phyloP scores from a whole-genome alignment of 2,888 invertebrate genomes.

The Hydroisotoma schaefferi region DNA sequence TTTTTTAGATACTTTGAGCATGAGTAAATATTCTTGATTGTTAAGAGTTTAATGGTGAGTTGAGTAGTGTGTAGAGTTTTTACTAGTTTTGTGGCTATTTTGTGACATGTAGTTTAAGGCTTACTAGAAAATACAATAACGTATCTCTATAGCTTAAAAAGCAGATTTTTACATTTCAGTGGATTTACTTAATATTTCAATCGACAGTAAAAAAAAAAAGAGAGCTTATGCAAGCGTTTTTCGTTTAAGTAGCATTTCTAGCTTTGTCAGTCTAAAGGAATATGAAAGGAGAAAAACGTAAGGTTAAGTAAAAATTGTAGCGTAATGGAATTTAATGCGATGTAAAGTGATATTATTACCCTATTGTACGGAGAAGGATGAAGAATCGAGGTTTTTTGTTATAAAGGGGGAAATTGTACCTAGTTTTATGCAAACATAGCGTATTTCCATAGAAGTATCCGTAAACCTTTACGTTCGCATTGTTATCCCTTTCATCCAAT shows the following conservation, averaged over 20 bases:
- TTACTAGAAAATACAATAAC: not conserved
- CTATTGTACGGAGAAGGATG: not conserved
- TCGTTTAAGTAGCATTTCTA: not conserved
- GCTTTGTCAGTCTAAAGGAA: not conserved
- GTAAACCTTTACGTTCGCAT: not conserved
- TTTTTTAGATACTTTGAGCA: too few species aligned
- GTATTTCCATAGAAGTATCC: too few species aligned
- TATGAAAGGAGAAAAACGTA: not conserved
- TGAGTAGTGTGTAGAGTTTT: not conserved
- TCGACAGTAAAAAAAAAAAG: not conserved
- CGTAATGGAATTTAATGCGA: constrained; percentile 37
- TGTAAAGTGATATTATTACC: constrained; percentile 24
- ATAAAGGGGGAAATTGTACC: too few species aligned
- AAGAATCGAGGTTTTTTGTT: not conserved
- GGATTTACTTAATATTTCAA: not conserved
- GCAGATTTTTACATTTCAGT: not conserved
- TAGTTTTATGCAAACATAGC: too few species aligned
- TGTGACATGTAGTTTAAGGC: not conserved
- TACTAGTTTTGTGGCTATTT: not conserved
- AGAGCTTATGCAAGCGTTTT: not conserved
- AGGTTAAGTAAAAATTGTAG: constrained; percentile 20
- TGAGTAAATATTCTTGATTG: too few species aligned
- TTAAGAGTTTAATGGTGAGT: too few species aligned
- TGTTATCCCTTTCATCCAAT: not conserved
- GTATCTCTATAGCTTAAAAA: not conserved